Conservation (phyloP, 2,113 vertebrate genomes). For the Lepidothrix coronata region DNA sequence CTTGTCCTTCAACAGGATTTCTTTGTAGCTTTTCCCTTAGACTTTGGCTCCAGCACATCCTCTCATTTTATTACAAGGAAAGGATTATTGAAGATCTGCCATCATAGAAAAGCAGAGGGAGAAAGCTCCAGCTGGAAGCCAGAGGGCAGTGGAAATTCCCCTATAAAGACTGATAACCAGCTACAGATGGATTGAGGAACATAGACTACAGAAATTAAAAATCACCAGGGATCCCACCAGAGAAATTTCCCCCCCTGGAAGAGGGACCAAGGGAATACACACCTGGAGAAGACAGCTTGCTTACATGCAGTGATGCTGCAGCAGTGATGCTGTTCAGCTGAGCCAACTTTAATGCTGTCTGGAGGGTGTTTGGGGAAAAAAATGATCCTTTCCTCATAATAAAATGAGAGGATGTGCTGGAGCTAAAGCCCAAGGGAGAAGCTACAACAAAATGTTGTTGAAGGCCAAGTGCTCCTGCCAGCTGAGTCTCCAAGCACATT, state of each 20-base stretch:
- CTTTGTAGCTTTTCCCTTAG: neutral
- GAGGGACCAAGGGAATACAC: neutral
- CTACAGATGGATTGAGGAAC: neutral
- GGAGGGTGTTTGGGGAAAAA: neutral
- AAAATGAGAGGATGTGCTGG: neutral
- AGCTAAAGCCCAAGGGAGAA: neutral
- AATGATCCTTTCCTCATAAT: neutral
- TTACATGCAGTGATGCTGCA: neutral
- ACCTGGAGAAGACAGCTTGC: neutral
- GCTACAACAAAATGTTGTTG: neutral
- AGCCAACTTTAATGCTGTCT: neutral
- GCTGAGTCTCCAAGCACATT: neutral
- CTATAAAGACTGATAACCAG: neutral
- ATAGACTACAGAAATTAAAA: neutral
- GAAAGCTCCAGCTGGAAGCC: neutral
- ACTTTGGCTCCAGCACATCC: neutral
- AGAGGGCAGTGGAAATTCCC: neutral
- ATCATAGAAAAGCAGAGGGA: neutral
- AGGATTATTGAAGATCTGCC: neutral
- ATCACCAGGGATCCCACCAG: neutral
- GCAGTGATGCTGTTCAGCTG: neutral
- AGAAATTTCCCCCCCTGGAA: neutral
- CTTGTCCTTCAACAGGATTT: neutral
- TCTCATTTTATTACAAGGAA: neutral
- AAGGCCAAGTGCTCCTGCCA: neutral